Evolutionary conservation across 2,888 invertebrate genomes (phyloP).

Genomic region (Tholera decimalis): DNA sequence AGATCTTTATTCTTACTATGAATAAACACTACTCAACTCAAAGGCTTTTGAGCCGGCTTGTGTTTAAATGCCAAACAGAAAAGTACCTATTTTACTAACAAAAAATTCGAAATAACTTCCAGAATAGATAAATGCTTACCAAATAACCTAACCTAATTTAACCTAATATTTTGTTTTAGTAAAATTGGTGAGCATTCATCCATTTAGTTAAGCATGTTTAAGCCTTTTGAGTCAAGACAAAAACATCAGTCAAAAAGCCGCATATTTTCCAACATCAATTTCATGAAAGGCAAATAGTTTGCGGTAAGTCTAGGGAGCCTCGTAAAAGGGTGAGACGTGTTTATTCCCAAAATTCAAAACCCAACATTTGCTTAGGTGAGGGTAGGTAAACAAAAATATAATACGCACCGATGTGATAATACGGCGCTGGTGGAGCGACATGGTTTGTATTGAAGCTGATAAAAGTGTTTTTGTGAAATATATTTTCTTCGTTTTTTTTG

Average conservation of each 20-base stretch:
- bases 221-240: conserved; percentile 43
- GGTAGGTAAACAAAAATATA: conserved; percentile 58
- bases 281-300: conserved; percentile 48
- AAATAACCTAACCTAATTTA: too few relatives aligned
- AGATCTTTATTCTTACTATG: not conserved
- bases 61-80: too few relatives aligned
- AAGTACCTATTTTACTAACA: too few relatives aligned
- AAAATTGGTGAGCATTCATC: too few relatives aligned
- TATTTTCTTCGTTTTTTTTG: conserved; percentile 1
- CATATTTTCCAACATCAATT: conserved; percentile 50
- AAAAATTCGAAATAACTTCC: too few relatives aligned
- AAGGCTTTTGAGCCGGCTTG: too few relatives aligned
- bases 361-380: conserved; percentile 55
- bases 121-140: too few relatives aligned
- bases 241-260: conserved; percentile 35
- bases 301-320: conserved; percentile 43
- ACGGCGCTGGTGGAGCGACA: conserved; percentile 18
- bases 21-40: too few relatives aligned
- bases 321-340: conserved; percentile 64
- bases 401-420: conserved; percentile 49
- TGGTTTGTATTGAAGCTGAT: conserved; percentile 28
- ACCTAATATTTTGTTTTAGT: too few relatives aligned
- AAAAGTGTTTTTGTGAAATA: conserved; percentile 35
- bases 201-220: too few relatives aligned
- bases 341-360: conserved; percentile 62